Evolutionary conservation across 1,140 invertebrate species (phyloP).

Genomic region (Drosophila jambulina): DNA sequence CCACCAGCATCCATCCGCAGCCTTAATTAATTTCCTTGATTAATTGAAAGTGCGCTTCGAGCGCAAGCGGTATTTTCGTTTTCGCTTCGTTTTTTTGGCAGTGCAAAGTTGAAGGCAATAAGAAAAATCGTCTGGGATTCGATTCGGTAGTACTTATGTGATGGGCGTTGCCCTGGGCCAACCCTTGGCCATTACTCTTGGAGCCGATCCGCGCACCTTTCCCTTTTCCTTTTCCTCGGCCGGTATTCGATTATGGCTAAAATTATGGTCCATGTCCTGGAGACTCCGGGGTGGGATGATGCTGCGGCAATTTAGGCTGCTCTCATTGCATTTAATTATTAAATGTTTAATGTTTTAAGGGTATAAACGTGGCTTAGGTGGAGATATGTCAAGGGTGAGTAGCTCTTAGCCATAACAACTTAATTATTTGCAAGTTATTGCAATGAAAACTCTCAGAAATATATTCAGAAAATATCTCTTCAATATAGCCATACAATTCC

Average conservation of each 20-base stretch:
- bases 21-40: slow-evolving; percentile 83
- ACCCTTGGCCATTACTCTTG: slow-evolving; percentile 76
- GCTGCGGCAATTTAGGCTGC: slow-evolving; percentile 35
- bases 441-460: not conserved
- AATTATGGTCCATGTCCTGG: slow-evolving; percentile 47
- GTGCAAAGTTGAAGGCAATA: slow-evolving; percentile 79
- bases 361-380: not conserved
- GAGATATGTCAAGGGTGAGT: not conserved
- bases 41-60: slow-evolving; percentile 77
- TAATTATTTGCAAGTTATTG: not conserved
- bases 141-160: slow-evolving; percentile 71
- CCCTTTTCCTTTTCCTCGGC: slow-evolving; percentile 19
- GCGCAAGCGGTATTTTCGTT: slow-evolving; percentile 18
- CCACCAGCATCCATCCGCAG: slow-evolving; percentile 46
- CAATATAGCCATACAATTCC: slow-evolving; percentile 6
- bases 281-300: slow-evolving; percentile 28
- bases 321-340: slow-evolving; percentile 9
- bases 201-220: slow-evolving; percentile 18
- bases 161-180: slow-evolving; percentile 66
- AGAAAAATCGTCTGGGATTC: slow-evolving; percentile 58
- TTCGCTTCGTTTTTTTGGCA: slow-evolving; percentile 44
- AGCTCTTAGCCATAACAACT: not conserved
- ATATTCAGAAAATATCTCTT: slow-evolving; percentile 8
- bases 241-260: slow-evolving; percentile 61
- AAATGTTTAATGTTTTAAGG: not conserved